Base-by-base conservation (phyloP, 2,888 invertebrate species). In the Drosophila anceps region DNA sequence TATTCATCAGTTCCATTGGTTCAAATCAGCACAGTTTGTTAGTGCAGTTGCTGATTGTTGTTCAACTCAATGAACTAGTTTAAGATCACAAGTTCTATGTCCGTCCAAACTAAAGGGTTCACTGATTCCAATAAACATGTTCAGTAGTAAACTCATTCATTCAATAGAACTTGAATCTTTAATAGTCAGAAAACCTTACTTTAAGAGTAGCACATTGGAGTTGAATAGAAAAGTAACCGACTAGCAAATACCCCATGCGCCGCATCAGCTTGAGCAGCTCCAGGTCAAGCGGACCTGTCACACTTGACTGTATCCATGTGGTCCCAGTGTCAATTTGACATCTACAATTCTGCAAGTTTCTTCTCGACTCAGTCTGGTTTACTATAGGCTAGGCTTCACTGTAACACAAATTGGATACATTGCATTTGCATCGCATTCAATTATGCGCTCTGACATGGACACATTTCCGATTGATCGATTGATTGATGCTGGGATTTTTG, bases 401-500 rank as follows among this genome's bases (percentile, higher is more conserved):
- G 35, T 51, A 20, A 6, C n/a, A 37, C 20, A 44, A 50, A 12
- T 29, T 43, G 18, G n/a, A 20, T 44, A 13, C 35, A n/a, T 15
- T 44, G 51, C 43, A 39, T 53, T 44, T n/a, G 51, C 61, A 50
- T 57, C 73, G 55, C 71, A 65, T 86, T 78, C 78, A 82, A 84
- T 90, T 84, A 79, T 70, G 73, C 76, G 55, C 64, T 53, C 51
- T 63, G 59, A 10, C 46, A 43, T 46, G 53, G 48, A 78, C 73
- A 81, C 80, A 84, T 87, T 88, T 76, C 75, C 82, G 91, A 92
- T 91, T 88, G 90, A 90, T 91, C 81, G 92, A 90, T 91, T 82
- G 89, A 90, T 91, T 81, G 89, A 88, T 90, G 73, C 81, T 76
- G 79, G 78, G 76, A 81, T 79, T 88, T 81, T 62, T 79, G 88